Conservation (phyloP, 2,888 invertebrate species). For the Hypsopygia costalis region DNA sequence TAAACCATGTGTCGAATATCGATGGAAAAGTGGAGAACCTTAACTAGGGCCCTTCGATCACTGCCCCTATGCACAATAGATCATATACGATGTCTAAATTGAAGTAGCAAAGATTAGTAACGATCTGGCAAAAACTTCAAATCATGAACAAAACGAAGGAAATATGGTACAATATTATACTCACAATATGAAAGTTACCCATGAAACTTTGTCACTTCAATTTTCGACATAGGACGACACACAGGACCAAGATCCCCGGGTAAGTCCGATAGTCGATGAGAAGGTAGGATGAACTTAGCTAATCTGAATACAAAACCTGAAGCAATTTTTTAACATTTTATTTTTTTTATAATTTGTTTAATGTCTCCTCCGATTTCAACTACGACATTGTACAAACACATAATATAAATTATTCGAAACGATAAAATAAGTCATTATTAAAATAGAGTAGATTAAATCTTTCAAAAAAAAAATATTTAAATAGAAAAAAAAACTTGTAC, state of each 20-base stretch:
- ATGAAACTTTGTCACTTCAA: constrained; percentile 44
- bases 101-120: constrained; percentile 46
- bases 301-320: constrained; percentile 65
- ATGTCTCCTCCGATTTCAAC: constrained; percentile 70
- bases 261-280: constrained; percentile 53
- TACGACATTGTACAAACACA: constrained; percentile 76
- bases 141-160: too few species aligned
- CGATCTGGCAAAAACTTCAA: too few species aligned
- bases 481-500: constrained; percentile 76
- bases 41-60: constrained; percentile 69
- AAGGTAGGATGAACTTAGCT: constrained; percentile 44
- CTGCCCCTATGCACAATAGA: constrained; percentile 60
- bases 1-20: constrained; percentile 64
- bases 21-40: constrained; percentile 52
- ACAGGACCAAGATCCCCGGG: constrained; percentile 50
- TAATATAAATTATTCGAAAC: constrained; percentile 78
- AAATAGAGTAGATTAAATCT: constrained; percentile 79
- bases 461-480: constrained; percentile 75
- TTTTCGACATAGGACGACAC: constrained; percentile 48
- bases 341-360: constrained; percentile 77
- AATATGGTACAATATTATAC: too few species aligned
- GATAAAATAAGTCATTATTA: constrained; percentile 77
- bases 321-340: constrained; percentile 72
- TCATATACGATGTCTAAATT: constrained; percentile 35
- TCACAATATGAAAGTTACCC: too few species aligned